phyloP scores from a whole-genome alignment of 1,140 invertebrate species.

The Drosophila navojoa region DNA sequence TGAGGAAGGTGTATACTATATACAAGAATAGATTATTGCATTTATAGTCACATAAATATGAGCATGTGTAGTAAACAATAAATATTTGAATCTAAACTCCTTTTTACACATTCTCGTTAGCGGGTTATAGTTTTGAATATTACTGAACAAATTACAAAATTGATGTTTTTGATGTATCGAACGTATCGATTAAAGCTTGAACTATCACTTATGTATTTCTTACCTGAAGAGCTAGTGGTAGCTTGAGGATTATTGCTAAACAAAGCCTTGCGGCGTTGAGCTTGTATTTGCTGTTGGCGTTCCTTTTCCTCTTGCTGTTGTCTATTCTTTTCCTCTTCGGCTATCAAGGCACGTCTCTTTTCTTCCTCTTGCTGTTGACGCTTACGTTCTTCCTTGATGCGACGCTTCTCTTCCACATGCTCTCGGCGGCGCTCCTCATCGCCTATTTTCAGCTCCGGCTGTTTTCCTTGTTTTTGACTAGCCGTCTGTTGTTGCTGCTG shows the following conservation, averaged over 20 bases:
- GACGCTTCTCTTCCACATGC: slow-evolving; percentile 55
- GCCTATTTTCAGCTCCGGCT: slow-evolving; percentile 27
- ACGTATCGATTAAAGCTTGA: too few species aligned
- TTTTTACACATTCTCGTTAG: too few species aligned
- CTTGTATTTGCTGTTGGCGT: slow-evolving; percentile 75
- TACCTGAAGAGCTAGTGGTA: slow-evolving; percentile 20
- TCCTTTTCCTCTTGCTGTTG: slow-evolving; percentile 76
- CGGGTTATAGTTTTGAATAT: too few species aligned
- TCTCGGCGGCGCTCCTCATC: slow-evolving; percentile 67
- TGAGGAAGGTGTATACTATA: too few species aligned
- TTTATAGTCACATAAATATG: too few species aligned
- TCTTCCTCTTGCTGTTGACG: slow-evolving; percentile 85
- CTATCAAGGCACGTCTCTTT: slow-evolving; percentile 75
- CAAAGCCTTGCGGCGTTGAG: slow-evolving; percentile 74
- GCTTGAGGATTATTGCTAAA: slow-evolving; percentile 45
- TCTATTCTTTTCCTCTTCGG: slow-evolving; percentile 66
- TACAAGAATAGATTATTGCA: too few species aligned
- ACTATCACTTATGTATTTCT: background rate
- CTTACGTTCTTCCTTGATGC: slow-evolving; percentile 84
- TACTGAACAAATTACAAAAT: too few species aligned
- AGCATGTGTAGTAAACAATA: too few species aligned
- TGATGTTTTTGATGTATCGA: too few species aligned
- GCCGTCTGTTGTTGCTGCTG: slow-evolving; percentile 25
- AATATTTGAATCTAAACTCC: too few species aligned
- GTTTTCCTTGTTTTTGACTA: slow-evolving; percentile 65